Base-by-base conservation (phyloP, 2,888 invertebrate genomes). In the Abrostola tripartita region DNA sequence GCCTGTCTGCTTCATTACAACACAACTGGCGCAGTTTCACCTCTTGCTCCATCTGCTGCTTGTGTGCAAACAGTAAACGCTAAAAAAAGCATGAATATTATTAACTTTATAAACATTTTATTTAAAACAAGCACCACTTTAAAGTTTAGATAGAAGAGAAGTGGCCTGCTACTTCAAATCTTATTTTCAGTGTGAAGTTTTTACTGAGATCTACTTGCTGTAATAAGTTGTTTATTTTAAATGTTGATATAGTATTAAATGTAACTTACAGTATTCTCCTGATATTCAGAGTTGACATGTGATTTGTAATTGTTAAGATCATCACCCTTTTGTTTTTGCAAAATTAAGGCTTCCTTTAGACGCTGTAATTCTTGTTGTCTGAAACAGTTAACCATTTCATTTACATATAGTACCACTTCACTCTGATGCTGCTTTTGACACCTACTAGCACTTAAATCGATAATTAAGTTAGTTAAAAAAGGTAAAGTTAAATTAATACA, bases 31-130 rank as follows among this genome's bases (percentile, higher is more conserved):
- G 96, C 88, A 90, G 92, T 85, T 96, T 96, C 53, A 96, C 95
- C 88, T 97, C 97, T 54, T 95, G 95, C 67, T 97, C 96, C 64
- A 96, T 86, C 85, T 97, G 97, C 61, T 96, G 95, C 71, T 96
- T 96, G 75, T 97, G 96, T 0, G 96, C 96, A 56, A 95, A 95
- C 52, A 97, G 89, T 8, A 97, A 90, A 81, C 96, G 96, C 95
- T 96, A 90, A 37, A 92, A 47, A 24, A n/a, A n/a, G 11, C 10
- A 41, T 9, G 0, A 41, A 1, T 2, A 24, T 2, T 24, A 24
- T 24, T 24, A 41, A 5, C 5, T 4, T 10, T 41, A 5, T 11
- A 9, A 41, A 41, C 10, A 41, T 5, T 40, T 40, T 41, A 11
- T 41, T 4, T 9, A 41, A 0, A 5, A 24, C 24, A 24, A 4